phyloP scores from a whole-genome alignment of 2,888 invertebrate genomes.

The Steinernema carpocapsae region DNA sequence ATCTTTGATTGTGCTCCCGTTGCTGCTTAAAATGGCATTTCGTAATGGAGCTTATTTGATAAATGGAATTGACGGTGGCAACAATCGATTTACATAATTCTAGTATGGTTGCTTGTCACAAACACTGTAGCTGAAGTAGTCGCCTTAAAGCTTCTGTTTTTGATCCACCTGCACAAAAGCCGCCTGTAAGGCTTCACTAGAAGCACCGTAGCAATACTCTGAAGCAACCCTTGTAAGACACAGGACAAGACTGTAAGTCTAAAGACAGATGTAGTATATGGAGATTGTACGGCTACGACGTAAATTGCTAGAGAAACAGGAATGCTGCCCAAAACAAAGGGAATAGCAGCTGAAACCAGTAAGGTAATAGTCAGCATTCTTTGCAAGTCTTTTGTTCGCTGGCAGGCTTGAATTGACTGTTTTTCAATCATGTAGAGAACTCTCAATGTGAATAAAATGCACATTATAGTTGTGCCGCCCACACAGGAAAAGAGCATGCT shows the following conservation, averaged over 20 bases:
- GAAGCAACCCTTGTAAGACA: neutral
- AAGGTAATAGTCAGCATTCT: slow-evolving; percentile 1
- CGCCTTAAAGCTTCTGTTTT: neutral
- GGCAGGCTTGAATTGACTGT: neutral
- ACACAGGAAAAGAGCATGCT: neutral
- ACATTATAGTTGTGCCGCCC: neutral
- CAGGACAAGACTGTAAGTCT: neutral
- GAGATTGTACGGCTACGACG: neutral
- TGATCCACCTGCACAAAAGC: neutral
- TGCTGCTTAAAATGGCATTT: no score
- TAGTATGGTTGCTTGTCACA: no score
- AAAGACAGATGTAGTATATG: neutral
- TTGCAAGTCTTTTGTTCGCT: slow-evolving; percentile 2
- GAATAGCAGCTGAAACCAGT: neutral
- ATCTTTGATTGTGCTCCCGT: no score
- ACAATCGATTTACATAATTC: no score
- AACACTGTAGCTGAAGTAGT: neutral
- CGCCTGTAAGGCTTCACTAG: neutral
- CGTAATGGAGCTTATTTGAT: no score
- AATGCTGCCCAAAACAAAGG: neutral
- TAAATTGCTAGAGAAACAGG: neutral
- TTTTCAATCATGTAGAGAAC: neutral
- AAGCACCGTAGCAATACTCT: neutral
- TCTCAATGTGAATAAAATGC: neutral
- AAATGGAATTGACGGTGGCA: no score